Evolutionary conservation across 1,140 invertebrate species (phyloP).

Genomic region (Eupristina koningsbergeri): DNA sequence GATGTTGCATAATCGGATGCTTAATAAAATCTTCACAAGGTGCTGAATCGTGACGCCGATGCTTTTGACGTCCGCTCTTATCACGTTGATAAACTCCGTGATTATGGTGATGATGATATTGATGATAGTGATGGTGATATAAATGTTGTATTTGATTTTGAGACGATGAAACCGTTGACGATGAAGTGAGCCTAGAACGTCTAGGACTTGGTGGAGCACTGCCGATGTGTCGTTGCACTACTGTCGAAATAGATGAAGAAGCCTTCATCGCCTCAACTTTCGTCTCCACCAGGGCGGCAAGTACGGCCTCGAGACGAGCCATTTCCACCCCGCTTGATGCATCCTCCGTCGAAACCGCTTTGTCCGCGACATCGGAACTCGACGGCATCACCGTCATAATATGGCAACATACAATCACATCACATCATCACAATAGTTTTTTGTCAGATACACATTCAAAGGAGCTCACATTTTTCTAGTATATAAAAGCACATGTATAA

Average conservation of each 20-base stretch:
- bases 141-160: conserved; percentile 61
- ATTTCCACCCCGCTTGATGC: conserved; percentile 71
- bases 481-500: no score
- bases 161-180: conserved; percentile 68
- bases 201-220: conserved; percentile 66
- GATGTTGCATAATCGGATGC: conserved; percentile 56
- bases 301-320: conserved; percentile 77
- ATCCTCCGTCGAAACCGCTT: conserved; percentile 81
- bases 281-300: conserved; percentile 78
- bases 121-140: conserved; percentile 51
- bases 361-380: conserved; percentile 77
- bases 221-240: conserved; percentile 60
- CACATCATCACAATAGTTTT: conserved; percentile 19
- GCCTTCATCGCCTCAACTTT: conserved; percentile 74
- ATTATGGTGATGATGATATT: conserved; percentile 47
- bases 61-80: conserved; percentile 21
- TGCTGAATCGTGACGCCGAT: conserved; percentile 65
- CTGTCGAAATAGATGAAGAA: conserved; percentile 54
- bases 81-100: conserved; percentile 49
- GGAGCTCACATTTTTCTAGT: neutral
- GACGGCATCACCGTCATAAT: conserved; percentile 70
- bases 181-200: conserved; percentile 66
- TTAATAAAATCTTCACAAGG: conserved; percentile 64
- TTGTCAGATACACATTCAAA: neutral
- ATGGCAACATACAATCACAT: conserved; percentile 43